Base-by-base conservation (phyloP, 2,113 vertebrate species). In the Bos taurus region DNA sequence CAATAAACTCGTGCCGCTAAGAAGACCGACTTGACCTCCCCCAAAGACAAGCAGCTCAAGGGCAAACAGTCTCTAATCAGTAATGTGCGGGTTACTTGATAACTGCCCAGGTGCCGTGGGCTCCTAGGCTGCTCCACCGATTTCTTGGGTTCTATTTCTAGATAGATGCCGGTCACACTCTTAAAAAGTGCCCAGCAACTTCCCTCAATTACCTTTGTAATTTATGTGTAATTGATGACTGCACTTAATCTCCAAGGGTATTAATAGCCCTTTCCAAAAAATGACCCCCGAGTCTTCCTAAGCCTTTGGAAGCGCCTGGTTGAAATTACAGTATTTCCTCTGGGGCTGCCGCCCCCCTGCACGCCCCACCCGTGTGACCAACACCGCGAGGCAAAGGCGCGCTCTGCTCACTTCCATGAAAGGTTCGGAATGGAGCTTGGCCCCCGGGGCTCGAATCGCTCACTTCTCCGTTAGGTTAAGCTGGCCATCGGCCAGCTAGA, bases 121-220 rank as follows among this genome's bases (percentile, higher is more conserved):
- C 15, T 80, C 85, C 89, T 30, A n/a, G 56, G 87, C 80, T 91
- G 74, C 90, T 96, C 60, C 92, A 88, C 85, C 90, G 78, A 93
- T 83, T 94, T 98, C 95, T 95, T 85, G 11, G 46, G 52, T 96
- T 96, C 96, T 95, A 98, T 97, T 97, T 98, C 90, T 89, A 97
- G 91, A 91, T 57, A 40, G 64, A 92, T 46, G 84, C 91, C 10
- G 19, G 57, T 89, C 87, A 94, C 64, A 88, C 64, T 89, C 84
- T 9, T 7, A 90, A 96, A 96, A 40, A 97, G 87, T 83, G 33
- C 40, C 92, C 64, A 81, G 67, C 83, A 94, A 96, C 94, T 97
- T 97, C 94, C 96, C 96, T 97, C 97, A 98, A 98, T 97, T 97
- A 97, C 97, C 57, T 98, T 98, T 96, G 94, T 95, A 96, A 96